Evolutionary conservation across 37 sponge, comb jelly and placozoan genomes (phyloP).

Genomic region (Chondrilla cf. caribensis): DNA sequence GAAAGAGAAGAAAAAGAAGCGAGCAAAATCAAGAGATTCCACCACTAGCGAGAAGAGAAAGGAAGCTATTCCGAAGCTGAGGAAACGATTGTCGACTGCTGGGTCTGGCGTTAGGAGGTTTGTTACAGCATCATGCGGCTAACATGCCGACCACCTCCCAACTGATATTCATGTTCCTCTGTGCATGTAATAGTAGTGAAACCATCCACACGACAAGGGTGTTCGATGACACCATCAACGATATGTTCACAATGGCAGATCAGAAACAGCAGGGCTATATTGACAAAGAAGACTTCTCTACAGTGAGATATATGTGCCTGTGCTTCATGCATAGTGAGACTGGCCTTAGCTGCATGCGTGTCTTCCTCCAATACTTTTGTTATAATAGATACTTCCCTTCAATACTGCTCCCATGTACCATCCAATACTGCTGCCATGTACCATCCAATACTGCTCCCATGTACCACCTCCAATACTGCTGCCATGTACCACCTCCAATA

Average conservation of each 20-base stretch:
- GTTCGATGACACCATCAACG: constrained; percentile 50
- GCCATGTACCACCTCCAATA: too few relatives aligned
- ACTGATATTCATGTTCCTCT: background rate
- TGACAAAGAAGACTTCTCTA: constrained; percentile 51
- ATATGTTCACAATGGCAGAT: constrained; percentile 61
- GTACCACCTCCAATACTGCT: too few relatives aligned
- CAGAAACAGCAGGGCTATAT: constrained; percentile 44
- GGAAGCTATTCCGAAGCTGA: constrained; percentile 4
- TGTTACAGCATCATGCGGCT: background rate
- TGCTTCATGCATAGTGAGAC: too few relatives aligned
- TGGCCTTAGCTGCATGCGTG: too few relatives aligned
- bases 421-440: too few relatives aligned
- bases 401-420: too few relatives aligned
- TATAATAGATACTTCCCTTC: too few relatives aligned
- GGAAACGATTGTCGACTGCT: background rate
- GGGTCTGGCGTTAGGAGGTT: background rate
- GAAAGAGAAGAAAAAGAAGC: constrained; percentile 7
- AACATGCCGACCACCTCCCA: too few relatives aligned
- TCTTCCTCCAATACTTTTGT: too few relatives aligned
- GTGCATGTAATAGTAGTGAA: background rate
- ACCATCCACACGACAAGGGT: constrained; percentile 22
- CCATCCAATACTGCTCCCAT: too few relatives aligned
- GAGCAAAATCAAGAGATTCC: background rate
- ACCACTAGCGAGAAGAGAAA: background rate
- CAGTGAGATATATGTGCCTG: constrained; percentile 17